A percentile compares a stretch with the other conserved stretches of the same genome.
Evolutionary conservation across 1,140 invertebrate genomes (phyloP).

Genomic region (Medauroidea extradentata): DNA sequence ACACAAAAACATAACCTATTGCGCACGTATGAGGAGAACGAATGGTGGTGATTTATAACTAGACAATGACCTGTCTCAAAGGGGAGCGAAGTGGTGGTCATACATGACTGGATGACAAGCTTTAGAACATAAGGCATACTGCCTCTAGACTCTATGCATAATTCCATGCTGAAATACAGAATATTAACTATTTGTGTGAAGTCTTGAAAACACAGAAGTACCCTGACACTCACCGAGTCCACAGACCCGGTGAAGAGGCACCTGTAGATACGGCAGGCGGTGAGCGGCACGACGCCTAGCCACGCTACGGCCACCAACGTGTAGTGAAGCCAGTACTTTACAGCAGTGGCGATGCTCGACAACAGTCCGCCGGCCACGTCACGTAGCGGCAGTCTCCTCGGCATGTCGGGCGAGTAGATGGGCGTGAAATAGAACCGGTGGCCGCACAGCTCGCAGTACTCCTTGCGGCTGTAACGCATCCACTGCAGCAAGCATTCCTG

Average conservation of each 20-base stretch:
- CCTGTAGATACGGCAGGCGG: slow-evolving; percentile 93
- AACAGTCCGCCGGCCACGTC: slow-evolving; percentile 87
- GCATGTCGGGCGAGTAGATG: slow-evolving; percentile 99
- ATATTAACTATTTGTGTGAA: neutral
- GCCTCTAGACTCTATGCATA: too few relatives aligned
- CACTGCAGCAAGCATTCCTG: slow-evolving; percentile 87
- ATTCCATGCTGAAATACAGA: neutral
- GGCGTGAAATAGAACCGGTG: slow-evolving; percentile 97
- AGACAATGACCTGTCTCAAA: too few relatives aligned
- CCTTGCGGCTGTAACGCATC: slow-evolving; percentile 95
- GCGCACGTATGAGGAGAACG: too few relatives aligned
- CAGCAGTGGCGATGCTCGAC: slow-evolving; percentile 82
- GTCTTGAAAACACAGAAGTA: neutral
- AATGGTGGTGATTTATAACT: too few relatives aligned
- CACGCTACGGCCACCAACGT: slow-evolving; percentile 94
- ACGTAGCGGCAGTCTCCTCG: slow-evolving; percentile 84
- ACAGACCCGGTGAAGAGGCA: slow-evolving; percentile 88
- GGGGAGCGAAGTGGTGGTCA: too few relatives aligned
- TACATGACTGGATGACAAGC: too few relatives aligned
- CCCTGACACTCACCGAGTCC: slow-evolving; percentile 50
- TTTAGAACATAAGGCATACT: too few relatives aligned
- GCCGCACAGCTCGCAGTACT: slow-evolving; percentile 98
- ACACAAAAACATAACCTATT: too few relatives aligned
- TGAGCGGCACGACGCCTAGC: slow-evolving; percentile 94
- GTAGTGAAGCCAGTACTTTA: slow-evolving; percentile 96